These are phyloP conservation scores for Pollenia labialis DNA, from an alignment of 2,888 invertebrate genomes.

Conservation along the genomic window DNA sequence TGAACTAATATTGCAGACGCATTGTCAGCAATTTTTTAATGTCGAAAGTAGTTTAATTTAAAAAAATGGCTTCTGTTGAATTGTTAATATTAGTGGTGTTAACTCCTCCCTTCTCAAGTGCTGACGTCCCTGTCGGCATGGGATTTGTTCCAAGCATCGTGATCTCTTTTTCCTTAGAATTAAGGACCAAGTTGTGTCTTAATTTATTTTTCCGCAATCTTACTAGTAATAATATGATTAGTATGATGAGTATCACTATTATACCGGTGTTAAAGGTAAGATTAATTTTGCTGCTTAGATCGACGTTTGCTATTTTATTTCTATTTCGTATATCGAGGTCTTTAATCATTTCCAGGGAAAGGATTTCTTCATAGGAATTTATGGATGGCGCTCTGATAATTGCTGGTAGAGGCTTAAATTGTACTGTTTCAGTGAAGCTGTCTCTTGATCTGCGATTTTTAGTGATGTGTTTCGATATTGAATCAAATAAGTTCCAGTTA, in stretches of 20 bases:
- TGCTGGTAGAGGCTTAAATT: background rate
- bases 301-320: background rate
- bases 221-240: background rate
- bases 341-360: background rate
- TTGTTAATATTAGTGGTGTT: background rate
- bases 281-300: background rate
- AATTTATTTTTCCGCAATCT: conserved; percentile 1
- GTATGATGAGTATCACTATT: background rate
- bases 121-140: conserved; percentile 1
- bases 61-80: background rate
- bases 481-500: background rate
- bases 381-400: conserved; percentile 3
- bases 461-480: conserved; percentile 4
- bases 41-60: too few species aligned
- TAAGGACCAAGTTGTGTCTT: background rate
- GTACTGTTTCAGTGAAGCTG: conserved; percentile 9
- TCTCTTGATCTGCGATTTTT: conserved; percentile 9
- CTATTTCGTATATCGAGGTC: background rate
- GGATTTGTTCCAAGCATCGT: background rate
- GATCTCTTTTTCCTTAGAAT: background rate
- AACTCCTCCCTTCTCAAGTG: conserved; percentile 13
- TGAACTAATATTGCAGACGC: background rate
- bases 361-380: conserved; percentile 6
- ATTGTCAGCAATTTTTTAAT: too few species aligned
- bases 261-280: background rate